A percentile compares a stretch with the other conserved stretches of the same genome.
phyloP scores from a whole-genome alignment of 2,888 invertebrate species.

The Cephus spinipes region DNA sequence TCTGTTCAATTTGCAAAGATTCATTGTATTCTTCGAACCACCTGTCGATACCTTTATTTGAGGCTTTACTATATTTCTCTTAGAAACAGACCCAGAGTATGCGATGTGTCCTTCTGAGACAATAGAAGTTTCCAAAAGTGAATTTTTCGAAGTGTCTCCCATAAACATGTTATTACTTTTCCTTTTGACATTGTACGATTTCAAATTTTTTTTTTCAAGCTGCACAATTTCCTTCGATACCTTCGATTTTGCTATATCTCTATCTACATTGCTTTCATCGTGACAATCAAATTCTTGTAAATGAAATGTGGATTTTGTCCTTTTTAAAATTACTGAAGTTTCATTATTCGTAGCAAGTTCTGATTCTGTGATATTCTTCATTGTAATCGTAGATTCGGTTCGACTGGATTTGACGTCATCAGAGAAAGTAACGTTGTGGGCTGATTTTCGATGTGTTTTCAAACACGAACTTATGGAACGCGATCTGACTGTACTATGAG shows the following conservation, averaged over 20 bases:
- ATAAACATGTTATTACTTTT: not conserved
- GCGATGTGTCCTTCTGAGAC: not conserved
- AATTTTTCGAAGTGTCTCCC: not conserved
- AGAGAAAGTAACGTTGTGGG: constrained; percentile 27
- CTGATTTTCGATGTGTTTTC: constrained; percentile 19
- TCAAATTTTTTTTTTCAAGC: not conserved
- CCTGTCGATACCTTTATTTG: not conserved
- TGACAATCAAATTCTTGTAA: not conserved
- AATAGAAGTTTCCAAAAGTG: not conserved
- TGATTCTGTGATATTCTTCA: not conserved
- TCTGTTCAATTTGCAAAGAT: not conserved
- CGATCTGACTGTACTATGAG: constrained; percentile 6
- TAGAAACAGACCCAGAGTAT: not conserved
- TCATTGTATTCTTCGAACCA: not conserved
- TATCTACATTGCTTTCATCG: not conserved
- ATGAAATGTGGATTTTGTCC: not conserved
- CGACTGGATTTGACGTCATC: constrained; percentile 11
- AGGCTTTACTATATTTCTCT: not conserved
- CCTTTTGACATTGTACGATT: not conserved
- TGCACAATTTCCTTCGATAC: not conserved
- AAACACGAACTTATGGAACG: constrained; percentile 2
- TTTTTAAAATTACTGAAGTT: not conserved
- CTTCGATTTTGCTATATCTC: not conserved
- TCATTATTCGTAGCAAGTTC: not conserved
- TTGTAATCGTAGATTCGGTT: not conserved